Base-by-base conservation (phyloP, 2,888 invertebrate species). In the Autographa pulchrina region DNA sequence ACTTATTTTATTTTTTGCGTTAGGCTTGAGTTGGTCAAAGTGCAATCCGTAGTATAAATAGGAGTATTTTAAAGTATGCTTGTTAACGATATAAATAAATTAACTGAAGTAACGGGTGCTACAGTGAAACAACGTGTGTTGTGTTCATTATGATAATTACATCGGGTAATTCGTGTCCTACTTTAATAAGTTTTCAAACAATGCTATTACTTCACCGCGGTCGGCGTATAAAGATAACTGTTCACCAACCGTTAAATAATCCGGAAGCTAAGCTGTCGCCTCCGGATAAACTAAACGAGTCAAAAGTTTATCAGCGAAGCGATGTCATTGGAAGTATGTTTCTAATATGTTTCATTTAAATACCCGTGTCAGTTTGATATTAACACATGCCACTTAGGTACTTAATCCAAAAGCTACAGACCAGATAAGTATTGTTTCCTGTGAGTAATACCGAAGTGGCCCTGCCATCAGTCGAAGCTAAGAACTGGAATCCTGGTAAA, bases 101-200 rank as follows among this genome's bases (percentile, higher is more conserved):
- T 43, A 2, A 11, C 5, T 18, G 38, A 14, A 6, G 62, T 13
- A 48, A 48, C 6, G 0, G 2, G 7, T 13, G 20, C 38, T 25
- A 41, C 54, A 60, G 20, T n/a, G 32, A 32, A 64, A 65, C 54
- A 18, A 20, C 31, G 63, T 58, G 54, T 32, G 25, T 58, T n/a
- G 52, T 62, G 62, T 67, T 69, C 31, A 35, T 66, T 54, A 66
- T 70, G 56, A 68, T 69, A 68, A 74, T 69, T 75, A 77, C 72
- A 66, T 77, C 66, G 65, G 68, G 66, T 74, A 62, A 68, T 73
- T 75, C 59, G 66, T 75, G 84, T 65, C 75, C 76, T 65, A 82
- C 68, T 83, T 81, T 74, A 82, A 85, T 86, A 83, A 80, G 68
- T 86, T 85, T 83, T 85, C 85, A 82, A 81, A 81, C 81, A 83